Conservation (phyloP, 2,113 vertebrate genomes). For the Athene cunicularia region DNA sequence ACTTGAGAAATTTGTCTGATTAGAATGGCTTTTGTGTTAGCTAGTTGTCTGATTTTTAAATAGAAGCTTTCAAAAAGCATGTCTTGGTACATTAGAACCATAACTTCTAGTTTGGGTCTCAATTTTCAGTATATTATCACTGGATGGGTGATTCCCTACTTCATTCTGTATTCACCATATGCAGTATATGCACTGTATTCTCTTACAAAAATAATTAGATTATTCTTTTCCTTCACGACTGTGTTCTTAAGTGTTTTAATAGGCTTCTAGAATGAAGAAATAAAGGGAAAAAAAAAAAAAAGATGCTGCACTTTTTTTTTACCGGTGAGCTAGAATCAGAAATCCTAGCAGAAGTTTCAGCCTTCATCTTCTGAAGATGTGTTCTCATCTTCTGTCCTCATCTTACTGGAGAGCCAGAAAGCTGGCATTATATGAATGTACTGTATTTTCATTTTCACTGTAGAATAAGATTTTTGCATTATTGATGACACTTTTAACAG, state of each 20-base stretch:
- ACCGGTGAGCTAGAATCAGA: not conserved
- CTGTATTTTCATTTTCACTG: constrained; percentile 1
- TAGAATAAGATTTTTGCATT: constrained; percentile 34
- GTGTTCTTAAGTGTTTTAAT: not conserved
- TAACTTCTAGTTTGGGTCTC: not conserved
- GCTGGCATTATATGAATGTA: constrained; percentile 1
- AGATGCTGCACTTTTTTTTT: not conserved
- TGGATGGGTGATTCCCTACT: not conserved
- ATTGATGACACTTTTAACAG: constrained; percentile 50
- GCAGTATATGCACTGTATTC: not conserved
- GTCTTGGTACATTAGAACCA: not conserved
- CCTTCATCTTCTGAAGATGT: not conserved
- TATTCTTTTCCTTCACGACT: not conserved
- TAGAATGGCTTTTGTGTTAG: not conserved
- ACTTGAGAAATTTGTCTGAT: not conserved
- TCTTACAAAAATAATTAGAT: not conserved
- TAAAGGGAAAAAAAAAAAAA: not conserved
- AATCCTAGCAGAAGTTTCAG: not conserved
- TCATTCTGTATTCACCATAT: not conserved
- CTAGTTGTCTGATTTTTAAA: not conserved
- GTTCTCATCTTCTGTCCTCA: not conserved
- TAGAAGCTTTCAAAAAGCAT: not conserved
- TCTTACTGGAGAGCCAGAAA: not conserved
- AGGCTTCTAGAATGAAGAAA: not conserved
- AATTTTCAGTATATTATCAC: not conserved